Evolutionary conservation across 2,113 vertebrate genomes (phyloP).

Genomic region (Orcinus orca): DNA sequence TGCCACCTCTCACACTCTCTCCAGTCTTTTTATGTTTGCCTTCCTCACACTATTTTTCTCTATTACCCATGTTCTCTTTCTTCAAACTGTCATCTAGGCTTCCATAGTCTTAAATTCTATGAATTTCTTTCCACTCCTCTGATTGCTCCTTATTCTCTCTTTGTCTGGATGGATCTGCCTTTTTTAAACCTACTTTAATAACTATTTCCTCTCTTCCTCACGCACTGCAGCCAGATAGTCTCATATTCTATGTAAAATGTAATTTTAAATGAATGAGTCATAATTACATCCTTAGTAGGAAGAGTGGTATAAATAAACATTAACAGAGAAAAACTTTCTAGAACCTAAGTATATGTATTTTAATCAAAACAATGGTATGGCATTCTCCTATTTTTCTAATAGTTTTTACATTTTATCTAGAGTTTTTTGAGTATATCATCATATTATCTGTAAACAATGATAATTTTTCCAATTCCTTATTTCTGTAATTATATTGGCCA

Average conservation of each 20-base stretch:
- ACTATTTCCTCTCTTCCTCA: background rate
- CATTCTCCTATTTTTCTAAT: background rate
- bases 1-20: background rate
- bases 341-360: conserved; percentile 74
- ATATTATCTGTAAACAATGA: background rate
- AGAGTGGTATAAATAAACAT: conserved; percentile 77
- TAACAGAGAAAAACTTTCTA: conserved; percentile 77
- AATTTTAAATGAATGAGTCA: conserved; percentile 80
- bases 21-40: background rate
- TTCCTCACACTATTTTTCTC: background rate
- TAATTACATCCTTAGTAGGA: conserved; percentile 77
- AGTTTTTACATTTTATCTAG: background rate
- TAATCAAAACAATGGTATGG: conserved; percentile 64
- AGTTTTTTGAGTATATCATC: background rate
- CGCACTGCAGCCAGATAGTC: background rate
- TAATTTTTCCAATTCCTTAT: background rate
- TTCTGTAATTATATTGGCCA: background rate
- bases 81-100: background rate
- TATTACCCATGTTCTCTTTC: background rate
- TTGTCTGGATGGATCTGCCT: background rate
- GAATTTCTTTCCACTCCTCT: background rate
- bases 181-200: background rate
- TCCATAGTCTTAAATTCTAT: background rate
- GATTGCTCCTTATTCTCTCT: background rate
- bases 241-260: conserved; percentile 70